Percentiles rank a stretch among this genome's conserved stretches.
phyloP scores from a whole-genome alignment of 2,113 vertebrate species.

The Ranitomeya variabilis region DNA sequence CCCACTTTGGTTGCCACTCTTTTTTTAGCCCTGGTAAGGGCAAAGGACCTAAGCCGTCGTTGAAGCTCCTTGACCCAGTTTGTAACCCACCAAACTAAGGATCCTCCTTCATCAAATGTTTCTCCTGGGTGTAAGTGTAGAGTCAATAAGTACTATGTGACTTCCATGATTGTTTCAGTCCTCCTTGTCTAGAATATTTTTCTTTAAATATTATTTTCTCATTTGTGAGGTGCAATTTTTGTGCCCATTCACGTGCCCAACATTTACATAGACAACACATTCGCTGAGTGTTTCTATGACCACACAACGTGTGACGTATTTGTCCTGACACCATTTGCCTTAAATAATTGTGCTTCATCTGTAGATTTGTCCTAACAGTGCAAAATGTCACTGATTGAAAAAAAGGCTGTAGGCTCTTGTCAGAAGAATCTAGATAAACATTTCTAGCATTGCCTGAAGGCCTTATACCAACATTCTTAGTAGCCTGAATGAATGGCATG shows the following conservation, averaged over 20 bases:
- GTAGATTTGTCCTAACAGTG: conserved; percentile 13
- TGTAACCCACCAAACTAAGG: no score
- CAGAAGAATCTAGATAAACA: conserved; percentile 34
- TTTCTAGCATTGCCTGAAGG: conserved; percentile 40
- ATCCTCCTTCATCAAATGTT: no score
- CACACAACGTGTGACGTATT: not conserved
- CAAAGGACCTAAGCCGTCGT: no score
- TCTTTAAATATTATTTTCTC: no score
- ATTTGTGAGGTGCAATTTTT: not conserved
- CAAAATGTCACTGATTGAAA: conserved; percentile 29
- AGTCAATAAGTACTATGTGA: no score
- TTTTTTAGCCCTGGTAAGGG: no score
- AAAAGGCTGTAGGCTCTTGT: conserved; percentile 6
- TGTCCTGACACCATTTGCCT: not conserved
- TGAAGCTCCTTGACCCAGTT: no score
- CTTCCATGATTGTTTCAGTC: no score
- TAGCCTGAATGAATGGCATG: conserved; percentile 52
- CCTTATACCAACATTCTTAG: conserved; percentile 32
- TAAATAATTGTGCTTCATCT: not conserved
- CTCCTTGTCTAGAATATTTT: no score
- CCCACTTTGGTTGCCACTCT: no score
- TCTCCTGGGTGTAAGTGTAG: no score
- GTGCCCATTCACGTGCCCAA: not conserved
- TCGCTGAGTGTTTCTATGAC: not conserved
- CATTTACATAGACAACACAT: not conserved